phyloP scores from a whole-genome alignment of 2,113 vertebrate species.

The Osmerus eperlanus region DNA sequence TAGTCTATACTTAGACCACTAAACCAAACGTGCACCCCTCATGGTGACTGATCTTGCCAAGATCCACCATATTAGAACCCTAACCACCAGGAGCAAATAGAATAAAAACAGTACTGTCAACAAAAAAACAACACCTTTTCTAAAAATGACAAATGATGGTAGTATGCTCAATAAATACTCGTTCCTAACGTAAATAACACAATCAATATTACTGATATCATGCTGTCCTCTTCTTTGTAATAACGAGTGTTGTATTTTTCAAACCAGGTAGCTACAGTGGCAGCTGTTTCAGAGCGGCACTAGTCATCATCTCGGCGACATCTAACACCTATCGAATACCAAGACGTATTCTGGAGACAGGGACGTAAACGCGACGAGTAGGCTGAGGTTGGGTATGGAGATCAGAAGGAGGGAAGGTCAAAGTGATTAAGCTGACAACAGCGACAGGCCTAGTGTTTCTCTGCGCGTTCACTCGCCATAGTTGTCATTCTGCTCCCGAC shows the following conservation, averaged over 20 bases:
- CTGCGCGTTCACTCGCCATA: conserved; percentile 61
- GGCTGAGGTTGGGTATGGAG: conserved; percentile 74
- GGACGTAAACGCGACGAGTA: conserved; percentile 50
- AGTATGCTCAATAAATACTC: too few species aligned
- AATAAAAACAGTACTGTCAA: too few species aligned
- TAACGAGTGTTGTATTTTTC: conserved; percentile 7
- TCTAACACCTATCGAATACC: conserved; percentile 45
- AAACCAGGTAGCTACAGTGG: background rate
- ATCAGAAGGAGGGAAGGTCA: conserved; percentile 75
- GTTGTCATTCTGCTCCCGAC: conserved; percentile 70
- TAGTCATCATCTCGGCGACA: conserved; percentile 15
- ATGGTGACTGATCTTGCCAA: too few species aligned
- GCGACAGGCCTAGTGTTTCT: conserved; percentile 70
- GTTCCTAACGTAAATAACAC: too few species aligned
- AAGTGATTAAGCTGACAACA: conserved; percentile 77
- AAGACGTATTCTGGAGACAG: conserved; percentile 45
- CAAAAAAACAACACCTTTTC: too few species aligned
- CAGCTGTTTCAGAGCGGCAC: conserved; percentile 14
- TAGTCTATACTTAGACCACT: too few species aligned
- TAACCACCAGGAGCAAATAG: background rate
- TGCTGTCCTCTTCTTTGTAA: background rate
- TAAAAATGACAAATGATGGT: too few species aligned
- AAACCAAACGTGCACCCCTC: too few species aligned
- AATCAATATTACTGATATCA: too few species aligned
- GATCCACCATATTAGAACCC: too few species aligned